Conservation (phyloP, 2,888 invertebrate species). For the Tachina grossa region DNA sequence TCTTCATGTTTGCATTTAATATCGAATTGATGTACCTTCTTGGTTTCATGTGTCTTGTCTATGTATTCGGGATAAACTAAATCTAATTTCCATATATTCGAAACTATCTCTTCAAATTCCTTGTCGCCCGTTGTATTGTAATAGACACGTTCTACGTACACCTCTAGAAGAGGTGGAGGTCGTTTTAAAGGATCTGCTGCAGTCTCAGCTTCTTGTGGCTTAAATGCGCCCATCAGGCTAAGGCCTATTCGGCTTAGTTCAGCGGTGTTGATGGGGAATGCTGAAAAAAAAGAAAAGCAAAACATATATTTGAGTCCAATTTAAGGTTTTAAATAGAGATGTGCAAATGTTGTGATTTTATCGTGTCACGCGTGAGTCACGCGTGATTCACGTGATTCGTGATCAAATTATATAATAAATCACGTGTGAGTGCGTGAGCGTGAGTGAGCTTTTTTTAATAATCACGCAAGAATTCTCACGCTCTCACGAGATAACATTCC, state of each 20-base stretch:
- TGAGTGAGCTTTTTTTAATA: too few species aligned
- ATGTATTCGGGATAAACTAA: conserved; percentile 79
- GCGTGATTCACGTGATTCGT: too few species aligned
- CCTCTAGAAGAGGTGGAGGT: conserved; percentile 74
- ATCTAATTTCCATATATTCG: conserved; percentile 78
- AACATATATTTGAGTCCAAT: not conserved
- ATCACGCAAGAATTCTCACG: too few species aligned
- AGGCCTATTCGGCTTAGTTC: conserved; percentile 84
- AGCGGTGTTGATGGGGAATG: conserved; percentile 79
- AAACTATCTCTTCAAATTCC: conserved; percentile 75
- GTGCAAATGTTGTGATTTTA: too few species aligned
- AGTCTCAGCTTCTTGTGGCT: conserved; percentile 83
- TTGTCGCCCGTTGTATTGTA: conserved; percentile 75
- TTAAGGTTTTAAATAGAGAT: too few species aligned
- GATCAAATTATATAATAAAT: too few species aligned
- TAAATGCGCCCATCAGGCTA: conserved; percentile 85
- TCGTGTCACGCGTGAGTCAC: too few species aligned
- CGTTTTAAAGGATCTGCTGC: conserved; percentile 71
- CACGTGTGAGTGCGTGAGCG: too few species aligned
- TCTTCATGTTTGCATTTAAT: conserved; percentile 74
- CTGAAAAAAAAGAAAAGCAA: conserved; percentile 69
- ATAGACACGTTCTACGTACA: conserved; percentile 77
- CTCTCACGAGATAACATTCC: too few species aligned
- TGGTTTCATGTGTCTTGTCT: conserved; percentile 83
- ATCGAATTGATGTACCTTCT: conserved; percentile 80